Evolutionary conservation across 1,140 invertebrate species (phyloP), one percentile per base, ranked within the genome.

Genomic region (Anastrepha ludens): DNA sequence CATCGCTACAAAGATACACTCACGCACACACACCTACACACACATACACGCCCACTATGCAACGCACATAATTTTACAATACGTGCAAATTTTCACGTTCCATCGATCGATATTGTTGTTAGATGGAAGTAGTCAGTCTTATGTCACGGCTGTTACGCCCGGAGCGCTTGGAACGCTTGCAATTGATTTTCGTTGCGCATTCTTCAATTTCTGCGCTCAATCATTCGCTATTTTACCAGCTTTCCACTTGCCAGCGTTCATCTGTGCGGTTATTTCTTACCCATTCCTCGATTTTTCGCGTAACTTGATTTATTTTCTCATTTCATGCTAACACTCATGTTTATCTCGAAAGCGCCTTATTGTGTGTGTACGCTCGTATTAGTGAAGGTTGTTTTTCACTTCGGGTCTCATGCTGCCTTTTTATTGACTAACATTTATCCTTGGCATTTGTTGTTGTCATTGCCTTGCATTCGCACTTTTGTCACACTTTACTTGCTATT

Each of bases 241-340:
- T 44, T 15, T 70, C 39, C 11, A 1, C 29, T 67, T 67, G 2
- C 29, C 29, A 29, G 29, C 41, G 41, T 44, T 44, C 15, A 62
- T 62, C 20, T 9, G 39, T 2, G 39, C 39, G 8, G 5, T 44
- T 70, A n/a, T 81, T 41, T 29, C 47, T 55, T 81, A 2, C 47
- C 20, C 41, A 55, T 17, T 50, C 74, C 17, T 11, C 74, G 39
- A 44, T n/a, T 74, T 29, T 13, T 3, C 3, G 3, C 3, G 47
- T 47, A 81, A 55, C n/a, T 81, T 81, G 17, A 81, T 55, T 81
- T 9, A 67, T 67, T 67, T 67, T 20, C 7, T 2, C 60, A 62
- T 8, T 67, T 39, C 11, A 41, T 15, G 29, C 7, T 15, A 67
- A 67, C 64, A 7, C 2, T 29, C 64, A n/a, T 29, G n/a, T 55